A percentile compares a stretch with the other conserved stretches of the same genome.
These are phyloP conservation scores for Coenonympha glycerion DNA, from an alignment of 2,888 invertebrate genomes.

Conservation along the genomic window DNA sequence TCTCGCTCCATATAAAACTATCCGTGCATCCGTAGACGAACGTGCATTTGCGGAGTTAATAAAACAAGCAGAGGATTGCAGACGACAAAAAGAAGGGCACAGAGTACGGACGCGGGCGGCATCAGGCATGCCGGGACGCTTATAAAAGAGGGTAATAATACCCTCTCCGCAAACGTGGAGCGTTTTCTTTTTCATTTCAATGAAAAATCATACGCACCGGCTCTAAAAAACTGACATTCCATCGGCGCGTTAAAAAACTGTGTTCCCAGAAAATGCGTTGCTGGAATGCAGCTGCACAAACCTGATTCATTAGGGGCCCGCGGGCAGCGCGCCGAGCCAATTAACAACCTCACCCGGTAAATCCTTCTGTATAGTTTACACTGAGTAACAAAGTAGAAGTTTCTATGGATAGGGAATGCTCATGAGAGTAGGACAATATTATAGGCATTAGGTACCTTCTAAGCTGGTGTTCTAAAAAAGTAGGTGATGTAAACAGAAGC, in stretches of 20 bases:
- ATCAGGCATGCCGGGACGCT: constrained; percentile 45
- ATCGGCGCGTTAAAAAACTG: constrained; percentile 50
- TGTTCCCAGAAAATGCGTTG: constrained; percentile 63
- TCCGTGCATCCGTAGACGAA: constrained; percentile 32
- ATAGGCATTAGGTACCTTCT: neutral
- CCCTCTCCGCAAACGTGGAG: constrained; percentile 35
- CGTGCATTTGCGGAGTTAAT: constrained; percentile 47
- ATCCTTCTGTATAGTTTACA: too few relatives aligned
- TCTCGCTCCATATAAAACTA: constrained; percentile 25
- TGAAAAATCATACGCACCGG: constrained; percentile 64
- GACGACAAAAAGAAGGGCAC: constrained; percentile 50
- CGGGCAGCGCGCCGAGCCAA: constrained; percentile 23
- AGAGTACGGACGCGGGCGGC: constrained; percentile 43
- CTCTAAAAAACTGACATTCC: constrained; percentile 61
- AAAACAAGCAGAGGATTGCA: constrained; percentile 52
- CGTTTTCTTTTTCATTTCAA: constrained; percentile 63
- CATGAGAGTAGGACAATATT: too few relatives aligned
- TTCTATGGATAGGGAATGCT: neutral
- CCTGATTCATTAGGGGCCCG: constrained; percentile 54
- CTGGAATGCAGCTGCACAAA: constrained; percentile 58
- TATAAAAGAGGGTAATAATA: too few relatives aligned
- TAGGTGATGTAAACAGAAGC: neutral
- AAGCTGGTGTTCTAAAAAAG: neutral
- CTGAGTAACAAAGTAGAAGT: too few relatives aligned
- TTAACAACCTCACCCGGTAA: neutral